phyloP scores from a whole-genome alignment of 1,140 invertebrate species.

The Acromyrmex echinatior region DNA sequence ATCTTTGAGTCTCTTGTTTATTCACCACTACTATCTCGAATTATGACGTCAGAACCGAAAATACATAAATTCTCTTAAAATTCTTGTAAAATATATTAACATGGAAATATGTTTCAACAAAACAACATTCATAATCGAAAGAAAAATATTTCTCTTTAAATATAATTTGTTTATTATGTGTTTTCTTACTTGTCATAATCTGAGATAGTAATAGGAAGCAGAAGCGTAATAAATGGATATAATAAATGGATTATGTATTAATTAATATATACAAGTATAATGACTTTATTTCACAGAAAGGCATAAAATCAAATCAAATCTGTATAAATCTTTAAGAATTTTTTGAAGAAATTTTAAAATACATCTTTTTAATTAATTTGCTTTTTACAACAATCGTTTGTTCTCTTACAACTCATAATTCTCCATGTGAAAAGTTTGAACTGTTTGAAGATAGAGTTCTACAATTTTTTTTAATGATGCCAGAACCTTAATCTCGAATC shows the following conservation, averaged over 20 bases:
- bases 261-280: conserved; percentile 27
- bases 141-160: too few relatives aligned
- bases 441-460: neutral
- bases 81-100: too few relatives aligned
- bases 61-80: too few relatives aligned
- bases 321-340: neutral
- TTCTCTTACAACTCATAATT: neutral
- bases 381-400: neutral
- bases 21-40: too few relatives aligned
- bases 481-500: conserved; percentile 2
- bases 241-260: conserved; percentile 5
- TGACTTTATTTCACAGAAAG: neutral
- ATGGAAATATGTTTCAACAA: too few relatives aligned
- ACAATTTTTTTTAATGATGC: neutral
- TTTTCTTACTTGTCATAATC: too few relatives aligned
- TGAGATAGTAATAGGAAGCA: too few relatives aligned
- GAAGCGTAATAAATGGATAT: too few relatives aligned
- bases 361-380: neutral
- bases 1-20: neutral
- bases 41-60: too few relatives aligned
- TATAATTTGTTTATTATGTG: too few relatives aligned
- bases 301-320: neutral
- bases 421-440: neutral
- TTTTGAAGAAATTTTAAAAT: neutral
- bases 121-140: too few relatives aligned